Conservation (phyloP, 2,888 invertebrate species). For the Hemithea aestivaria region DNA sequence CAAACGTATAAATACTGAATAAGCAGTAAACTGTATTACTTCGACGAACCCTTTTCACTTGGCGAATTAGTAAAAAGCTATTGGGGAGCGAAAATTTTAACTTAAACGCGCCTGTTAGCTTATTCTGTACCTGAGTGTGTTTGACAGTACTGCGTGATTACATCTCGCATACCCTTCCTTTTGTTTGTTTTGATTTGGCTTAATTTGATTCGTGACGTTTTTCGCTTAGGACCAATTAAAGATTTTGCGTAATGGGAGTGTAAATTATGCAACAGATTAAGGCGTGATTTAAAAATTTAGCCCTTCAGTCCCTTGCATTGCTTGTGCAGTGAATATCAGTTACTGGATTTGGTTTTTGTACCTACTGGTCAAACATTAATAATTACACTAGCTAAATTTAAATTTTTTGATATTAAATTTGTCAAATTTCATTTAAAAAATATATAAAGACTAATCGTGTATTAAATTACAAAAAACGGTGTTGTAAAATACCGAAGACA, state of each 20-base stretch:
- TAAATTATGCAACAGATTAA: background rate
- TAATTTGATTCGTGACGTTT: constrained; percentile 72
- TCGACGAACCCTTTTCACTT: constrained; percentile 79
- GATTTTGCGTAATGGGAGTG: constrained; percentile 29
- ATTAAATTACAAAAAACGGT: too few species aligned
- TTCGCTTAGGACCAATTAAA: constrained; percentile 33
- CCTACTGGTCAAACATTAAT: too few species aligned
- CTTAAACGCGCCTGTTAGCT: constrained; percentile 73
- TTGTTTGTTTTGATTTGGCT: constrained; percentile 73
- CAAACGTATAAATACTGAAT: constrained; percentile 77
- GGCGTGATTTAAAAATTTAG: too few species aligned
- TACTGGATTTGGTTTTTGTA: too few species aligned
- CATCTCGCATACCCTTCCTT: constrained; percentile 65
- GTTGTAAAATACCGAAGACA: too few species aligned
- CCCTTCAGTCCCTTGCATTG: too few species aligned
- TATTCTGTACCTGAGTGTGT: constrained; percentile 72
- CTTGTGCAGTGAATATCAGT: too few species aligned
- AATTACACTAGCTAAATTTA: too few species aligned
- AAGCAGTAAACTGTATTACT: constrained; percentile 80
- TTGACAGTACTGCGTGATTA: constrained; percentile 77
- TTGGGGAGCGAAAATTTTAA: constrained; percentile 78
- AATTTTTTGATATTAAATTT: too few species aligned
- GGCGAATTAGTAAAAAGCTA: constrained; percentile 80
- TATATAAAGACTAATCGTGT: too few species aligned
- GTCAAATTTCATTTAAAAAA: too few species aligned